These are phyloP conservation scores for Pseudoatta argentina DNA, from an alignment of 1,140 invertebrate species.

Conservation along the genomic window DNA sequence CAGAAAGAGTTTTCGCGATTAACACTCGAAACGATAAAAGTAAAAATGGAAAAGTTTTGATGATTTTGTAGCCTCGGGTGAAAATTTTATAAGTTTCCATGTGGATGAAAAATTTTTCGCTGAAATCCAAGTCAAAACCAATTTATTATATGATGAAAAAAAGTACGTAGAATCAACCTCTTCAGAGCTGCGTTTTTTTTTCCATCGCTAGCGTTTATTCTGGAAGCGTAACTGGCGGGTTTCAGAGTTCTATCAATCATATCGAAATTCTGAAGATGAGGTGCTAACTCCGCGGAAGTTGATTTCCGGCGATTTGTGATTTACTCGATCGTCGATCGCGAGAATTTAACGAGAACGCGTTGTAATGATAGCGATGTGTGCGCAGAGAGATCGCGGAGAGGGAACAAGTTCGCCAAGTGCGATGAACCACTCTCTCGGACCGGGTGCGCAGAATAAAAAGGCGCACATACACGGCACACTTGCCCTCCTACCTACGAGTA, in stretches of 20 bases:
- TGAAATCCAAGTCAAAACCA: neutral
- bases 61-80: neutral
- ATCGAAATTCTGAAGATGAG: conserved; percentile 2
- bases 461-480: conserved; percentile 44
- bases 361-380: conserved; percentile 22
- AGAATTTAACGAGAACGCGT: conserved; percentile 23
- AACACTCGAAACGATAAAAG: conserved; percentile 20
- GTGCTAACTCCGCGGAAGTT: conserved; percentile 14
- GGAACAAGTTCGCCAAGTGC: conserved; percentile 67
- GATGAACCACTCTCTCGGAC: conserved; percentile 64
- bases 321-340: conserved; percentile 38
- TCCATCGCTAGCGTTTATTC: neutral
- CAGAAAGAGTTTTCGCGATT: conserved; percentile 29
- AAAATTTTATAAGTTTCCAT: conserved; percentile 8
- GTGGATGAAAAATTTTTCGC: neutral
- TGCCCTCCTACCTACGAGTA: conserved; percentile 38
- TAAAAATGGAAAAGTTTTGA: conserved; percentile 14
- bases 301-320: conserved; percentile 46
- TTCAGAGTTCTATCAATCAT: neutral
- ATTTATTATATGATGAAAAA: neutral
- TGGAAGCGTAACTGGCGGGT: neutral
- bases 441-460: conserved; percentile 67
- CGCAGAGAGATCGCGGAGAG: neutral
- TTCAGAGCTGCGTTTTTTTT: neutral
- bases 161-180: neutral